Conservation (phyloP, 2,888 invertebrate genomes). For the Zonitis immaculata region DNA sequence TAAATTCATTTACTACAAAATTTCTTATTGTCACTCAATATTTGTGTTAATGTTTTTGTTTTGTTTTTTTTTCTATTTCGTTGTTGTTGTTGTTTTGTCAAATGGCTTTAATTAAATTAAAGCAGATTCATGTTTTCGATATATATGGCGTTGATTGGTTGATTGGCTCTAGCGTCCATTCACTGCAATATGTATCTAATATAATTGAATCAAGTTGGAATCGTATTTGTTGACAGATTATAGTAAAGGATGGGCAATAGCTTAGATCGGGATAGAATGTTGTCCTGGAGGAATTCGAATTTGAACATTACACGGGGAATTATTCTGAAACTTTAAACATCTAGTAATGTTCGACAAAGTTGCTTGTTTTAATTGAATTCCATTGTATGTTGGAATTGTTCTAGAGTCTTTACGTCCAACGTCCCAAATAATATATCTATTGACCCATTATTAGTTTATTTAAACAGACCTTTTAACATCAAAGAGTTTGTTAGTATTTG, state of each 20-base stretch:
- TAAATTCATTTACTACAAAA: too few species aligned
- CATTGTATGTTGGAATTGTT: constrained; percentile 43
- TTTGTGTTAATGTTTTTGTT: too few species aligned
- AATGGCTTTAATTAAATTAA: too few species aligned
- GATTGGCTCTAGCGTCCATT: background rate
- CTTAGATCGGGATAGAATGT: constrained; percentile 12
- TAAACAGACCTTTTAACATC: too few species aligned
- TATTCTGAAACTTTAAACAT: constrained; percentile 37
- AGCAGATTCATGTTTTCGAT: background rate
- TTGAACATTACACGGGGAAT: constrained; percentile 39
- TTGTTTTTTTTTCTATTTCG: too few species aligned
- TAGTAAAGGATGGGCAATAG: constrained; percentile 12
- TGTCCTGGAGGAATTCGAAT: constrained; percentile 36
- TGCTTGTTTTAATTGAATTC: constrained; percentile 45
- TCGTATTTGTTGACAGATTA: constrained; percentile 10
- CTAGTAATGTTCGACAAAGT: constrained; percentile 40
- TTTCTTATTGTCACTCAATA: too few species aligned
- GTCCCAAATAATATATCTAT: too few species aligned
- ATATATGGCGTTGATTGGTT: background rate
- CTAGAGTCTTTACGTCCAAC: constrained; percentile 30
- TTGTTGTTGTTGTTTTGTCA: too few species aligned
- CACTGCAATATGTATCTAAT: background rate
- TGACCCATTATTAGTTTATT: too few species aligned
- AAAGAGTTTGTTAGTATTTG: too few species aligned
- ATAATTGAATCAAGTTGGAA: background rate